Evolutionary conservation across 2,113 vertebrate genomes (phyloP).

Genomic region (Nibea coibor): DNA sequence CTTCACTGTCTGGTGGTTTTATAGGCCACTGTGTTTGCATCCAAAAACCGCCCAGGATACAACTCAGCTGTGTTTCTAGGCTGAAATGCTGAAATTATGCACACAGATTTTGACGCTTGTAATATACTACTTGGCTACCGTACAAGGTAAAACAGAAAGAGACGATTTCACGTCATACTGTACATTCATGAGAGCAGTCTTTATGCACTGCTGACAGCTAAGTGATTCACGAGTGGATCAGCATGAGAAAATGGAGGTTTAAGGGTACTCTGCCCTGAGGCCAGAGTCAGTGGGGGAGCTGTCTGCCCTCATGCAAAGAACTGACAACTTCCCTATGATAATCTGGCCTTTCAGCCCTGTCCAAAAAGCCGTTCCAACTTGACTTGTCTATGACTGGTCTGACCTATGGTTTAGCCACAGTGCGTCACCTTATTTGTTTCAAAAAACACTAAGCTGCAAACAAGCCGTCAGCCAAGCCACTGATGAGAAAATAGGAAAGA

Average conservation of each 20-base stretch:
- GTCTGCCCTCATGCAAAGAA: slow-evolving; percentile 16
- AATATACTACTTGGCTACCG: slow-evolving; percentile 5
- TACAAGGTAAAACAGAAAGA: neutral
- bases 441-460: slow-evolving; percentile 15
- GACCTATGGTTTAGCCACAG: slow-evolving; percentile 29
- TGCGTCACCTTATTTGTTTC: slow-evolving; percentile 26
- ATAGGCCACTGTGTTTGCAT: slow-evolving; percentile 50
- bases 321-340: slow-evolving; percentile 38
- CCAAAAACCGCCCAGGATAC: slow-evolving; percentile 37
- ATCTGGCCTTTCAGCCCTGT: slow-evolving; percentile 55
- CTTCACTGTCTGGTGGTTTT: slow-evolving; percentile 52
- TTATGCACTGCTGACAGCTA: neutral
- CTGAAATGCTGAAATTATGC: slow-evolving; percentile 32
- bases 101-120: slow-evolving; percentile 24
- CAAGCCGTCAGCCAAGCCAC: slow-evolving; percentile 21
- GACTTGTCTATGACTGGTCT: slow-evolving; percentile 13
- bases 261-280: slow-evolving; percentile 7
- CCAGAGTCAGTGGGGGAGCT: slow-evolving; percentile 7
- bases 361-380: slow-evolving; percentile 53
- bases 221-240: slow-evolving; percentile 33
- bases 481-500: slow-evolving; percentile 5
- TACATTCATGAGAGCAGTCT: slow-evolving; percentile 19
- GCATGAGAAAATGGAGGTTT: slow-evolving; percentile 31
- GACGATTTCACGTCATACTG: slow-evolving; percentile 6
- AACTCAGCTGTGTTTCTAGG: slow-evolving; percentile 40